Percentiles rank a stretch among this genome's conserved stretches.
Conservation (phyloP, 2,797 vertebrate species). For the Chelon labrosus region DNA sequence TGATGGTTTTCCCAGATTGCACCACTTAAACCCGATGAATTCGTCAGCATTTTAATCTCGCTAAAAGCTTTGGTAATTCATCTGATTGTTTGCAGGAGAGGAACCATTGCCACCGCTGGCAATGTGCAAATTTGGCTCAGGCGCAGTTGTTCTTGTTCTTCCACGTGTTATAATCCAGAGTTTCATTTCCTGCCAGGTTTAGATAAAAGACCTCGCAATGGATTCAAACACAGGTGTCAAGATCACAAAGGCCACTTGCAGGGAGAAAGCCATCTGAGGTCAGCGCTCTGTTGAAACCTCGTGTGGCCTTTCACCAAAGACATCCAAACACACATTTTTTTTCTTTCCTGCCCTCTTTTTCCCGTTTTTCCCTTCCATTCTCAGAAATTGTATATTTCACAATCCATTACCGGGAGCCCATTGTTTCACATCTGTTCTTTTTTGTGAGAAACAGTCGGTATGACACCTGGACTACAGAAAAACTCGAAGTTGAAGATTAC, state of each 20-base stretch:
- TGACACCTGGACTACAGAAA: slow-evolving; percentile 41
- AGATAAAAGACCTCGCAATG: slow-evolving; percentile 22
- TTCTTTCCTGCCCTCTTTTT: slow-evolving; percentile 3
- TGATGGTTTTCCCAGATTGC: not conserved
- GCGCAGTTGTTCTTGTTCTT: slow-evolving; percentile 8
- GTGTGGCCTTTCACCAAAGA: slow-evolving; percentile 21
- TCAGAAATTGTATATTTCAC: slow-evolving; percentile 40
- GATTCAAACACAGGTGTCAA: slow-evolving; percentile 35
- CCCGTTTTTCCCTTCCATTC: slow-evolving; percentile 4
- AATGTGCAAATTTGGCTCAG: slow-evolving; percentile 24
- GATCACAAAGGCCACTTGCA: not conserved
- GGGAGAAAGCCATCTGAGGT: slow-evolving; percentile 18
- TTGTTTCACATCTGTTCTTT: slow-evolving; percentile 36
- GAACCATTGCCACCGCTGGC: not conserved
- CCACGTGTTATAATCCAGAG: not conserved
- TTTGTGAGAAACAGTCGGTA: slow-evolving; percentile 31
- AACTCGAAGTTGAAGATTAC: slow-evolving; percentile 26
- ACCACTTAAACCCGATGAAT: slow-evolving; percentile 28
- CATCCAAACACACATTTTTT: slow-evolving; percentile 26
- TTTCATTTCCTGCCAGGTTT: slow-evolving; percentile 23
- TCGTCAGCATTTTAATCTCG: slow-evolving; percentile 34
- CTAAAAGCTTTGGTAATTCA: slow-evolving; percentile 47
- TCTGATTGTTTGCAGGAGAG: slow-evolving; percentile 32
- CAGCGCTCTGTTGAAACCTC: slow-evolving; percentile 13
- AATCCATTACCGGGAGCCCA: slow-evolving; percentile 13